Evolutionary conservation across 2,113 vertebrate species (phyloP).

Genomic region (Calcarius ornatus): DNA sequence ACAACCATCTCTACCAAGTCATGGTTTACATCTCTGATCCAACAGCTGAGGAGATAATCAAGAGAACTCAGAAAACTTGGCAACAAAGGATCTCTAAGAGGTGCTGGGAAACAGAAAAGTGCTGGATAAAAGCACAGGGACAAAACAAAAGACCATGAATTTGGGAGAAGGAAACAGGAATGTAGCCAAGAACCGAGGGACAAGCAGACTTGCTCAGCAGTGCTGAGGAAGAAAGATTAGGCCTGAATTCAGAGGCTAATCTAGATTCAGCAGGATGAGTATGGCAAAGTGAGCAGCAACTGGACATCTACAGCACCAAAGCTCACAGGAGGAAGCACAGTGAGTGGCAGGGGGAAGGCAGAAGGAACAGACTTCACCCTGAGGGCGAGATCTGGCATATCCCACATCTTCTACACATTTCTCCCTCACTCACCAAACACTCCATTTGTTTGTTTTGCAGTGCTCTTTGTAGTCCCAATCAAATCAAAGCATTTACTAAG

Average conservation of each 20-base stretch:
- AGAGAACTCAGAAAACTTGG: neutral
- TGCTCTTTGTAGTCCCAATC: neutral
- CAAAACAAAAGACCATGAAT: neutral
- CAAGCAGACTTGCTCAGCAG: neutral
- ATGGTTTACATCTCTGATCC: neutral
- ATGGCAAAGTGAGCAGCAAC: neutral
- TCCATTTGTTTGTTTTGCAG: neutral
- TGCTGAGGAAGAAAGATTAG: neutral
- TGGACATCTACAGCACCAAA: neutral
- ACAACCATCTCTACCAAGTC: neutral
- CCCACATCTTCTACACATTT: neutral
- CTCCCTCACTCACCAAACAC: neutral
- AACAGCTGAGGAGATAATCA: neutral
- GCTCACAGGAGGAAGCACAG: neutral
- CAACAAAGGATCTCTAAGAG: neutral
- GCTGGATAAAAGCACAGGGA: neutral
- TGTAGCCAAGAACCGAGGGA: neutral
- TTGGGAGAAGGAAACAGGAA: neutral
- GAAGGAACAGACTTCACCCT: neutral
- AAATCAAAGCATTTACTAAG: neutral
- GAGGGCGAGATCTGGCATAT: neutral
- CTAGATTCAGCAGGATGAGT: neutral
- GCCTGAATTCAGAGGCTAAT: neutral
- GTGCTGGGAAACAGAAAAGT: neutral
- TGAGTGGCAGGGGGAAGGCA: neutral